These are phyloP conservation scores for Ctenomys sociabilis DNA, from an alignment of 2,113 vertebrate genomes.

Conservation along the genomic window DNA sequence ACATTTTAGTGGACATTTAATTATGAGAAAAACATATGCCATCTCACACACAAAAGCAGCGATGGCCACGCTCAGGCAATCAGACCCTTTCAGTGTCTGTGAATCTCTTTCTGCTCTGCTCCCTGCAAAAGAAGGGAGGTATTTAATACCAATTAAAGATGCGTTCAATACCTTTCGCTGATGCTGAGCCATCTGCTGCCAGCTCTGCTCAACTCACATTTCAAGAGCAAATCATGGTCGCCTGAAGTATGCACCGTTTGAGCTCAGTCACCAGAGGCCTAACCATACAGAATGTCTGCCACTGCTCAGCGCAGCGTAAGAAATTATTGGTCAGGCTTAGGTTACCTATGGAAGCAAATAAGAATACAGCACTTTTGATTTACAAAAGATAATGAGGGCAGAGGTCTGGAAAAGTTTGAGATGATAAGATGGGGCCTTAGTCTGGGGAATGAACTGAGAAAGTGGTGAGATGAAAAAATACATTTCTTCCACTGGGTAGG, in stretches of 20 bases:
- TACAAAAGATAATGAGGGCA: neutral
- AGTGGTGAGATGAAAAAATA: neutral
- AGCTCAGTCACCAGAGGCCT: neutral
- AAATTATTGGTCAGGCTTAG: conserved; percentile 31
- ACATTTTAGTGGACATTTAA: conserved; percentile 54
- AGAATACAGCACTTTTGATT: neutral
- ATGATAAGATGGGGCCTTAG: neutral
- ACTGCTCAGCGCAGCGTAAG: neutral
- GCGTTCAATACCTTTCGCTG: conserved; percentile 61
- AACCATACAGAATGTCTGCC: neutral
- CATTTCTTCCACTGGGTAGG: neutral
- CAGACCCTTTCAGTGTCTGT: conserved; percentile 16
- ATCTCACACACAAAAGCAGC: conserved; percentile 41
- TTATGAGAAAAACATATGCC: conserved; percentile 64
- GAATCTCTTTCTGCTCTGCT: conserved; percentile 47
- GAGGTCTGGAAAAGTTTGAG: neutral
- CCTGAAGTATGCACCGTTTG: conserved; percentile 11
- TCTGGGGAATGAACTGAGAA: neutral
- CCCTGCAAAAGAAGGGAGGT: conserved; percentile 15
- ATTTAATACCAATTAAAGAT: conserved; percentile 76
- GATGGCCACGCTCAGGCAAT: neutral
- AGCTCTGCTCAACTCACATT: conserved; percentile 58
- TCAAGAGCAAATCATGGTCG: conserved; percentile 61
- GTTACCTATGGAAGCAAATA: neutral
- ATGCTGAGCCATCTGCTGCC: conserved; percentile 53